Evolutionary conservation across 2,113 vertebrate species (phyloP), one percentile per base, ranked within the genome.

Genomic region (Hyla sarda): DNA sequence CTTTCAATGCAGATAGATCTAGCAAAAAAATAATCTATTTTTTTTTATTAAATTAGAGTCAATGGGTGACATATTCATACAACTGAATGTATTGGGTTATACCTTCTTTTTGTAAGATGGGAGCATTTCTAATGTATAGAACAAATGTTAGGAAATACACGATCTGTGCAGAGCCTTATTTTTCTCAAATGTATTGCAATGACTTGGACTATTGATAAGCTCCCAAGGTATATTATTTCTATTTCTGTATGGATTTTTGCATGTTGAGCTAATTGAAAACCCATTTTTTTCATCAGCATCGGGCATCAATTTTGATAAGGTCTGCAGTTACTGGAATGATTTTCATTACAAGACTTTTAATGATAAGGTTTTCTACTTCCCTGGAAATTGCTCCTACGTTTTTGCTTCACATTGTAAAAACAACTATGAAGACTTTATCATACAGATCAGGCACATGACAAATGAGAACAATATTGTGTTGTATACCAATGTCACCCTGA

Each of bases 321-420:
- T 93, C 4, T 94, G 93, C 88, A 94, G 93, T 77, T 93, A 92
- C 0, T 94, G 93, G 93, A 93, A 92, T 19, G 90, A 87, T 71
- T 93, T 91, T 82, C 91, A 94, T 86, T 93, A 90, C 88, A 93
- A 92, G 88, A 93, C 92, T 2, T 94, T 94, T 11, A 92, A 92
- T 6, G 92, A 91, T 0, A 87, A 90, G 23, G 89, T 93, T 32
- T 94, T 87, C 79, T 50, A 21, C 67, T 92, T 91, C 65, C 91
- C 92, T 50, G 93, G 92, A 25, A 87, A 83, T 50, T 94, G 93
- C 52, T 93, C 91, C 60, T 93, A 94, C 0, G 2, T 92, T 77
- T 93, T 93, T 84, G 86, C 93, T 81, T 92, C 91, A 14, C 92
- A 93, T 6, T 94, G 93, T 88, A 91, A 90, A 0, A 0, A 88